A percentile compares a stretch with the other conserved stretches of the same genome.
phyloP scores from a whole-genome alignment of 2,113 vertebrate genomes.

The Osmerus eperlanus region DNA sequence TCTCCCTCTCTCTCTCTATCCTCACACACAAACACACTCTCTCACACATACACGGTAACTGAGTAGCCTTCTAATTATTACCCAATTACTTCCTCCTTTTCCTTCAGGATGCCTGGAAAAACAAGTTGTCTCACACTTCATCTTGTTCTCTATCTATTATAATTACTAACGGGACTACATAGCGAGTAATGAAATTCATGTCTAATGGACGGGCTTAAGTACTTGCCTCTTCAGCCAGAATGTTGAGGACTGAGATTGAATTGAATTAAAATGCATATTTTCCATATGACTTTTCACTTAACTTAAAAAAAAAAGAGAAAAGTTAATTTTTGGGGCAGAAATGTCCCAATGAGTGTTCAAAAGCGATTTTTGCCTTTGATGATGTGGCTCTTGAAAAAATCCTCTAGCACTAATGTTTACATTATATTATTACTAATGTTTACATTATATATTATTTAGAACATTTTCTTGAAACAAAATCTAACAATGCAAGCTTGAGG shows the following conservation, averaged over 20 bases:
- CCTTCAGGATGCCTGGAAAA: slow-evolving; percentile 50
- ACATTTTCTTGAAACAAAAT: not conserved
- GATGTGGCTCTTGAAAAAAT: slow-evolving; percentile 14
- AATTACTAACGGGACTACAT: slow-evolving; percentile 36
- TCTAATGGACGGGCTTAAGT: slow-evolving; percentile 44
- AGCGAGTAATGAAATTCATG: slow-evolving; percentile 58
- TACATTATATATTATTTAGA: not conserved
- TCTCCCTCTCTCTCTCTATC: not conserved
- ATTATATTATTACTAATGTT: slow-evolving; percentile 4
- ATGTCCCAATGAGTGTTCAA: not conserved
- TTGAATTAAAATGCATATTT: slow-evolving; percentile 56
- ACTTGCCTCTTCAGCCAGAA: slow-evolving; percentile 46
- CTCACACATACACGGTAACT: slow-evolving; percentile 39
- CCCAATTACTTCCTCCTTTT: slow-evolving; percentile 38
- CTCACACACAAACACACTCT: not conserved
- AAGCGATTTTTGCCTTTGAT: slow-evolving; percentile 35
- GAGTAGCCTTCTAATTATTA: slow-evolving; percentile 12
- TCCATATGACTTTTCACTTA: slow-evolving; percentile 47
- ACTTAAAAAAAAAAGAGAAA: slow-evolving; percentile 20
- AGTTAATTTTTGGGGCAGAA: slow-evolving; percentile 29
- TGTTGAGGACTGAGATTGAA: slow-evolving; percentile 29
- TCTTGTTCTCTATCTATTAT: slow-evolving; percentile 43
- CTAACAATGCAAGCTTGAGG: slow-evolving; percentile 7
- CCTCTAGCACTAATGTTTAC: slow-evolving; percentile 12
- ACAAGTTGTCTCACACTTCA: slow-evolving; percentile 58